Evolutionary conservation across 1,140 invertebrate genomes (phyloP).

Genomic region (Drosophila baimaii): DNA sequence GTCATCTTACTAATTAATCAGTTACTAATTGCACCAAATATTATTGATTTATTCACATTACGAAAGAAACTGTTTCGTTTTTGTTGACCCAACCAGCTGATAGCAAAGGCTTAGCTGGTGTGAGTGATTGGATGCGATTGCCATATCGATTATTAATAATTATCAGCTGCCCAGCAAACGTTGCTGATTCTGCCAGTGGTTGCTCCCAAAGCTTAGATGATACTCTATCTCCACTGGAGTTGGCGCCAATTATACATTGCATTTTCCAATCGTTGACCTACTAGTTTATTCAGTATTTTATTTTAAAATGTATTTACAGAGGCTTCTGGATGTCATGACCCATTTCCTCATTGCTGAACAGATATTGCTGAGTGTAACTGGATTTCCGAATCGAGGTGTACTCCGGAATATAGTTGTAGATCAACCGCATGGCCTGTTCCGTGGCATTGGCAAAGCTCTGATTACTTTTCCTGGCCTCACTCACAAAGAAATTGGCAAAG

Average conservation of each 20-base stretch:
- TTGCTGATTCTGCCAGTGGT: conserved; percentile 88
- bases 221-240: conserved; percentile 92
- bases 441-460: conserved; percentile 85
- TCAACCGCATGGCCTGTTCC: conserved; percentile 86
- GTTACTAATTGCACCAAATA: conserved; percentile 1
- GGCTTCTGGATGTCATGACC: too few relatives aligned
- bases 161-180: conserved; percentile 38
- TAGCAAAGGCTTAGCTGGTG: conserved; percentile 22
- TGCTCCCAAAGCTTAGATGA: conserved; percentile 90
- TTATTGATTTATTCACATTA: conserved; percentile 3
- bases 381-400: conserved; percentile 86
- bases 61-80: neutral
- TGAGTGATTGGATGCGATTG: conserved; percentile 10
- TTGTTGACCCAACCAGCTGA: conserved; percentile 27
- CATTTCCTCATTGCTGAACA: conserved; percentile 84
- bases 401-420: conserved; percentile 88
- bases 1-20: neutral
- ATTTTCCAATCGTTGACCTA: neutral
- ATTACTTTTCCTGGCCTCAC: conserved; percentile 88
- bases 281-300: too few relatives aligned
- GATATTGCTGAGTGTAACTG: conserved; percentile 86
- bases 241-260: neutral
- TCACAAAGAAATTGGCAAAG: conserved; percentile 94
- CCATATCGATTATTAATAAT: conserved; percentile 35
- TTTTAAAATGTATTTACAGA: too few relatives aligned